phyloP scores from a whole-genome alignment of 2,113 vertebrate genomes.

The Scatophagus argus region DNA sequence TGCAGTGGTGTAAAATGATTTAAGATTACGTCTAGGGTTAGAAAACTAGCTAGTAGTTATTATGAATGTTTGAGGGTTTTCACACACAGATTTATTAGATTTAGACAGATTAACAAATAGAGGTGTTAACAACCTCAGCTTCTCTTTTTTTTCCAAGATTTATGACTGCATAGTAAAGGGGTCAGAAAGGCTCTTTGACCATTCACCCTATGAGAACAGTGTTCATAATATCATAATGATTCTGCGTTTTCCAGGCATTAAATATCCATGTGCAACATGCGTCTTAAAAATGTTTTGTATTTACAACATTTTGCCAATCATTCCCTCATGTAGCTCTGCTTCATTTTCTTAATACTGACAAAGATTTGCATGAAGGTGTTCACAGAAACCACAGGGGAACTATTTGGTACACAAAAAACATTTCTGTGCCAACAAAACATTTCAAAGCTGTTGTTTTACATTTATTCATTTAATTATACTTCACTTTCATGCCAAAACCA shows the following conservation, averaged over 20 bases:
- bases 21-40: too few species aligned
- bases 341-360: slow-evolving; percentile 67
- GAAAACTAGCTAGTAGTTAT: not conserved
- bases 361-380: slow-evolving; percentile 71
- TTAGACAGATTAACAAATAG: not conserved
- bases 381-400: slow-evolving; percentile 73
- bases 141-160: not conserved
- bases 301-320: slow-evolving; percentile 32
- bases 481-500: slow-evolving; percentile 80
- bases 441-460: slow-evolving; percentile 85
- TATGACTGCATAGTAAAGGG: not conserved
- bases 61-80: not conserved
- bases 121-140: not conserved
- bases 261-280: slow-evolving; percentile 23
- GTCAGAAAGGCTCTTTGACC: not conserved
- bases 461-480: slow-evolving; percentile 86
- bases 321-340: slow-evolving; percentile 51
- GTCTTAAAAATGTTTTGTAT: slow-evolving; percentile 18
- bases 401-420: slow-evolving; percentile 53
- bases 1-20: not conserved
- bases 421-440: slow-evolving; percentile 75
- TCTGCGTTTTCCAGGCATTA: not conserved
- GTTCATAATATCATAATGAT: not conserved
- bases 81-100: not conserved
- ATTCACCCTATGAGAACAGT: not conserved